A percentile compares a stretch with the other conserved stretches of the same genome.
Evolutionary conservation across 2,797 vertebrate species (phyloP).

Genomic region (Aldrovandia affinis): DNA sequence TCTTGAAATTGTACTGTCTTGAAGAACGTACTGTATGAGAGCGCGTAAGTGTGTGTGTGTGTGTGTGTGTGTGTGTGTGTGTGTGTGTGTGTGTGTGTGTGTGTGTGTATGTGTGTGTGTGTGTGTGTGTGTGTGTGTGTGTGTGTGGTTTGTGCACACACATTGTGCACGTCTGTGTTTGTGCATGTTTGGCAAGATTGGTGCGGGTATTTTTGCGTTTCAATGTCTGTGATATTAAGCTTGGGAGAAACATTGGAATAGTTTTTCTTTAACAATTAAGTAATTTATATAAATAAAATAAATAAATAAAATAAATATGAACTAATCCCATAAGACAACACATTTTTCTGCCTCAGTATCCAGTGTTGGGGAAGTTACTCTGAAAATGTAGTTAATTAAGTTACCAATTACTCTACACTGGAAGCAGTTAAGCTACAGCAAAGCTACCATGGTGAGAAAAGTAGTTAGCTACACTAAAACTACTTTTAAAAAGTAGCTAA

Average conservation of each 20-base stretch:
- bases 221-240: neutral
- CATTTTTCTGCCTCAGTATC: neutral
- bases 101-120: constrained; percentile 6
- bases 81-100: constrained; percentile 5
- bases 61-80: constrained; percentile 8
- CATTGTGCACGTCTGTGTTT: too few relatives aligned
- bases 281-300: too few relatives aligned
- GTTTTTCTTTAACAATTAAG: neutral
- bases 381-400: too few relatives aligned
- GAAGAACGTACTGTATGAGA: neutral
- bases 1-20: neutral
- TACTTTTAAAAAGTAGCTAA: too few relatives aligned
- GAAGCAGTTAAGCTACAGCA: too few relatives aligned
- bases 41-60: constrained; percentile 3
- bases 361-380: too few relatives aligned
- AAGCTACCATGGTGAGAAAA: too few relatives aligned
- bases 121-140: neutral
- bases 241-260: neutral
- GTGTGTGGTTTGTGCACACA: neutral
- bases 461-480: too few relatives aligned
- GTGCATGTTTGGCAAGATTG: neutral
- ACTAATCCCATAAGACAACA: neutral
- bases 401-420: too few relatives aligned
- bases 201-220: neutral
- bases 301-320: neutral